Evolutionary conservation across 2,113 vertebrate genomes (phyloP), one percentile per base, ranked within the genome.

Genomic region (Aegotheles bennettii): DNA sequence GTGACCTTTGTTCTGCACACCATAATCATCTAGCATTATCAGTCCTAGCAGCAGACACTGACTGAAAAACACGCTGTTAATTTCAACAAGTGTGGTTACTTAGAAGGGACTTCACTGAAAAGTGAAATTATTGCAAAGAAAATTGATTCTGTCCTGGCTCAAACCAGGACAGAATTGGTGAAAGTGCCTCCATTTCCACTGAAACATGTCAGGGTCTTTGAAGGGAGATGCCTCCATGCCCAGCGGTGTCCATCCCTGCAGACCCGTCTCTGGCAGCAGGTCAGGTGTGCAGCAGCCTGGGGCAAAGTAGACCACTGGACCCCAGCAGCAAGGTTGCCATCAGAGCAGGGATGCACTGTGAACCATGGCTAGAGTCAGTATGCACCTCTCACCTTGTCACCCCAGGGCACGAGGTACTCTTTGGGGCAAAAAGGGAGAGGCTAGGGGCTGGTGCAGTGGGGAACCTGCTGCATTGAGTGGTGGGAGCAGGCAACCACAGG

Each of bases 211-310:
- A 16, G 6, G 8, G 0, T 59, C 87, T 84, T 29, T 35, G 59
- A 81, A 69, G 14, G 0, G 4, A 4, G 15, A 11, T 69, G 23
- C 6, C 15, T 73, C 11, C 3, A 1, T 38, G 35, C 18, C 15
- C 4, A 9, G 51, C 33, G 11, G 8, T 20, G 18, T 48, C n/a
- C 51, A 38, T 35, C 12, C 16, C 19, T 82, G 75, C 31, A 88
- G 70, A 40, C 24, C 16, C 31, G 14, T 5, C 24, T 15, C 16
- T 61, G 70, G 54, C 40, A 59, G 63, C 21, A 54, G 21, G 9
- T 2, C 8, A 3, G 35, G 9, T 3, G 6, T 60, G 38, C 64
- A 38, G 19, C 7, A 61, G 50, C 16, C 36, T 45, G 9, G 54
- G 28, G 70, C n/a, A 63, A 71, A 43, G 50, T 29, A 50, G 48